Conservation (phyloP, 2,888 invertebrate species). For the Pseudeuparius sepicola region DNA sequence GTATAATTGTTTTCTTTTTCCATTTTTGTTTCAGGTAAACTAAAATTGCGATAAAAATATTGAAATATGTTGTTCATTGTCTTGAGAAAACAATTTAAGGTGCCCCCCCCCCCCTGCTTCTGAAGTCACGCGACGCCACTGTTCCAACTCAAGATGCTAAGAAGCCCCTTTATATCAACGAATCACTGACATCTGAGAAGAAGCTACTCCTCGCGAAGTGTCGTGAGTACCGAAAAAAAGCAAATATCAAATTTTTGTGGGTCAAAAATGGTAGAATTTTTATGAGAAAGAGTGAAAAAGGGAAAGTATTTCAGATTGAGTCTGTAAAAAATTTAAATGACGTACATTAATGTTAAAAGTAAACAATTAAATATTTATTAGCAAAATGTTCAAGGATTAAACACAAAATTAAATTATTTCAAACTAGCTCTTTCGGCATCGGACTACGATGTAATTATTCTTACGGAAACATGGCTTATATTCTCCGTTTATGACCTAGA, state of each 20-base stretch:
- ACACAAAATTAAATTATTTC: constrained; percentile 9
- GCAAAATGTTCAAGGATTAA: constrained; percentile 12
- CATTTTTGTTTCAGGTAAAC: too few species aligned
- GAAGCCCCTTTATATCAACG: too few species aligned
- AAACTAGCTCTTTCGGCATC: constrained; percentile 4
- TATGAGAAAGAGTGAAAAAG: constrained; percentile 9
- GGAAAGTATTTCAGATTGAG: constrained; percentile 10
- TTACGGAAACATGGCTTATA: constrained; percentile 12
- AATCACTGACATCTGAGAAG: too few species aligned
- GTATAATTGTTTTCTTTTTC: too few species aligned
- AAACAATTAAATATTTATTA: constrained; percentile 7
- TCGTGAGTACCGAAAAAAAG: constrained; percentile 9
- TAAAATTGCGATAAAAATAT: too few species aligned
- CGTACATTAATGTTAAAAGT: constrained; percentile 9
- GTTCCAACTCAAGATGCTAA: too few species aligned
- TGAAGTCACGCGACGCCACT: too few species aligned
- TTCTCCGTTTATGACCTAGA: constrained; percentile 9
- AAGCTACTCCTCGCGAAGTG: too few species aligned
- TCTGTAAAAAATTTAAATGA: constrained; percentile 6
- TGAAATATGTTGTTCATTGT: too few species aligned
- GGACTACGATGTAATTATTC: constrained; percentile 8
- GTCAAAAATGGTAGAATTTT: constrained; percentile 11
- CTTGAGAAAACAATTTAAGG: too few species aligned
- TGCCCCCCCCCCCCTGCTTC: too few species aligned
- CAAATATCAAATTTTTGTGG: constrained; percentile 9